These are phyloP conservation scores for Crepidodera aurea DNA, from an alignment of 2,888 invertebrate genomes.

Conservation along the genomic window DNA sequence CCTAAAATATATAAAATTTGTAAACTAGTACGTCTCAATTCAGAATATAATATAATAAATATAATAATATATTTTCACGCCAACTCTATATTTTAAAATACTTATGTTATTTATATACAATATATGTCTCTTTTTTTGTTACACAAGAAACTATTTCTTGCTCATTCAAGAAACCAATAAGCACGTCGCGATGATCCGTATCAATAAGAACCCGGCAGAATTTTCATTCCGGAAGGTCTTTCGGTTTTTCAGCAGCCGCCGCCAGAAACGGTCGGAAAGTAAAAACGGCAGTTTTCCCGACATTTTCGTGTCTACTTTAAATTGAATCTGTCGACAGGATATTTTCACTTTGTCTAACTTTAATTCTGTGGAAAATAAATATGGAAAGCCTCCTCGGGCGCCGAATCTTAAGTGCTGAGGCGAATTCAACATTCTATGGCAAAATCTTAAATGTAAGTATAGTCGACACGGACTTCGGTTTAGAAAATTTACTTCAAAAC, in stretches of 20 bases:
- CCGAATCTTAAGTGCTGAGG: background rate
- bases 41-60: too few relatives aligned
- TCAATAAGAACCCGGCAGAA: background rate
- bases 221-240: background rate
- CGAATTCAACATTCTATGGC: background rate
- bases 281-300: background rate
- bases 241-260: conserved; percentile 1
- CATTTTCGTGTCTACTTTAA: background rate
- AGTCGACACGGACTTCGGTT: too few relatives aligned
- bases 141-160: too few relatives aligned
- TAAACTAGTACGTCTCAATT: too few relatives aligned
- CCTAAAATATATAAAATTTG: too few relatives aligned
- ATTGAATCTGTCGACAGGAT: conserved; percentile 21
- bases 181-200: background rate
- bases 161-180: background rate
- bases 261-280: background rate
- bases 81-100: too few relatives aligned
- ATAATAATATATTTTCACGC: too few relatives aligned
- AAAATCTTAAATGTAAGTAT: too few relatives aligned
- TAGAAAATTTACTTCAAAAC: too few relatives aligned
- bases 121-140: too few relatives aligned
- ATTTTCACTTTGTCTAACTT: conserved; percentile 22
- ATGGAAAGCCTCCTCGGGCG: background rate
- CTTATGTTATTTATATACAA: too few relatives aligned
- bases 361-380: conserved; percentile 14